Evolutionary conservation across 2,113 vertebrate species (phyloP).

Genomic region (Sapayoa aenigma): DNA sequence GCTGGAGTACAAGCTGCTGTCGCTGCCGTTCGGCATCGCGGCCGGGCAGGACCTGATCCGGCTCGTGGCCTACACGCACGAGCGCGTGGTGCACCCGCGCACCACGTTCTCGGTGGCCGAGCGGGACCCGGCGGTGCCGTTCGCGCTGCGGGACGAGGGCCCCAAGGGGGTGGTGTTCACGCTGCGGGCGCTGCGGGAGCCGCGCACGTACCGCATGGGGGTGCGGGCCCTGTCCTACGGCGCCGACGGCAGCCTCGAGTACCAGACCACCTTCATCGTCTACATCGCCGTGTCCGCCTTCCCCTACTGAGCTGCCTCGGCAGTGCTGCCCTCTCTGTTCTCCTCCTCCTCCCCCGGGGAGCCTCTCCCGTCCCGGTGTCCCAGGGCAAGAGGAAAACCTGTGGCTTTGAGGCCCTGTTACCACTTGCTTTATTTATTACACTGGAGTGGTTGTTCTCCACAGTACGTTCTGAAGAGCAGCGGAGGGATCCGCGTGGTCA

Average conservation of each 20-base stretch:
- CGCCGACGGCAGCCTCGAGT: conserved; percentile 83
- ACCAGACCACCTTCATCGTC: conserved; percentile 97
- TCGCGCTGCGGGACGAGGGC: conserved; percentile 91
- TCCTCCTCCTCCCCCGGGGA: background rate
- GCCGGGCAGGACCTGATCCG: conserved; percentile 96
- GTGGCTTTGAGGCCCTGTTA: background rate
- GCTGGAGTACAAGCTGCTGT: conserved; percentile 95
- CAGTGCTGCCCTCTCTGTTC: conserved; percentile 54
- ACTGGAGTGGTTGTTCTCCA: conserved; percentile 66
- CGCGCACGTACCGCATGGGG: conserved; percentile 90
- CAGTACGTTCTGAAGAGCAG: conserved; percentile 35
- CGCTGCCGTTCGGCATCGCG: conserved; percentile 92
- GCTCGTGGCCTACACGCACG: conserved; percentile 94
- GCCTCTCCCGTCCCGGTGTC: background rate
- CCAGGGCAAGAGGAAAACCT: background rate
- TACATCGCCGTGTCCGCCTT: conserved; percentile 95
- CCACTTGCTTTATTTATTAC: conserved; percentile 76
- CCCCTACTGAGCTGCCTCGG: conserved; percentile 73
- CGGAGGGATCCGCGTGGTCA: background rate
- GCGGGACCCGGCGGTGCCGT: conserved; percentile 80
- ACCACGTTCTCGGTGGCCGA: conserved; percentile 88
- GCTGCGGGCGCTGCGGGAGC: conserved; percentile 77
- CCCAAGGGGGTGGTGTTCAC: conserved; percentile 94
- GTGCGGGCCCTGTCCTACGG: conserved; percentile 90
- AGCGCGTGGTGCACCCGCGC: conserved; percentile 90